Conservation (phyloP, 2,113 vertebrate genomes). For the Ursus arctos region DNA sequence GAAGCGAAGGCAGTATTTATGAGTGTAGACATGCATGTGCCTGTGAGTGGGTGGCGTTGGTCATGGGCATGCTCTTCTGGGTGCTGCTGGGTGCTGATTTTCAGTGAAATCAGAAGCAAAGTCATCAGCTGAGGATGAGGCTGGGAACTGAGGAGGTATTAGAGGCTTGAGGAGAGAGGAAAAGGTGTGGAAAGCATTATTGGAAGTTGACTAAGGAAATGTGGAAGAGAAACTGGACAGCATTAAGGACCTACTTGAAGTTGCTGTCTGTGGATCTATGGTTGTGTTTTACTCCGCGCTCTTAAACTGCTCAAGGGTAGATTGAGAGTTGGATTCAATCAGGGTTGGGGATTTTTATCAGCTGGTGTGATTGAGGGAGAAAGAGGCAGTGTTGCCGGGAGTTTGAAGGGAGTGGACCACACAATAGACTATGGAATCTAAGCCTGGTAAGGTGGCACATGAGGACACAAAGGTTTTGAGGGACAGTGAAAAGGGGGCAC, state of each 20-base stretch:
- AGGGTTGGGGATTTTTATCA: neutral
- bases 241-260: neutral
- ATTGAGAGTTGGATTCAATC: neutral
- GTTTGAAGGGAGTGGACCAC: neutral
- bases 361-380: neutral
- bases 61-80: neutral
- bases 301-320: neutral
- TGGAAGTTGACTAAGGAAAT: neutral
- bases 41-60: accelerated
- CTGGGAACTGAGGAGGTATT: neutral
- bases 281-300: neutral
- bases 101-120: neutral
- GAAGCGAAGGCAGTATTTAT: neutral
- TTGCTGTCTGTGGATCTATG: neutral
- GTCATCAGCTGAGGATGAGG: neutral
- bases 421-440: neutral
- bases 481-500: neutral
- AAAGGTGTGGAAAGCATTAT: neutral
- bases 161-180: neutral
- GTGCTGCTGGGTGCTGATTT: neutral
- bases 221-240: neutral
- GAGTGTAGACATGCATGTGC: neutral
- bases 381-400: neutral
- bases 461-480: neutral
- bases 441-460: neutral